phyloP scores from a whole-genome alignment of 2,888 invertebrate genomes.

The Nomada goodeniana region DNA sequence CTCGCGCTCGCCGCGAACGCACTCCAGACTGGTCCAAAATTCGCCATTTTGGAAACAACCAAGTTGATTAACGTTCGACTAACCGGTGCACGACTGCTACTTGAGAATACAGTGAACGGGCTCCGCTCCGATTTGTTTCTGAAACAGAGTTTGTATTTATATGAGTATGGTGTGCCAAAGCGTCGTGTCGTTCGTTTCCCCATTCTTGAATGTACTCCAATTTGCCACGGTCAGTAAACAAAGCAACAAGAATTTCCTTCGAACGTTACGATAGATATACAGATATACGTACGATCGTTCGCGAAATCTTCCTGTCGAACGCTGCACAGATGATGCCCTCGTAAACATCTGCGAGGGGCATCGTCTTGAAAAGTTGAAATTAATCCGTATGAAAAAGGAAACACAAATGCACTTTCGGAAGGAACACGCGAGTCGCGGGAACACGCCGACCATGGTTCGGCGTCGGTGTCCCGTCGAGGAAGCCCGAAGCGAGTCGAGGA shows the following conservation, averaged over 20 bases:
- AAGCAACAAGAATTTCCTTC: too few relatives aligned
- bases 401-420: not conserved
- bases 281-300: not conserved
- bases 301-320: not conserved
- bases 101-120: not conserved
- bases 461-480: conserved; percentile 31
- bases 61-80: not conserved
- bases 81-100: not conserved
- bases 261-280: not conserved
- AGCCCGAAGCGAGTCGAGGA: conserved; percentile 55
- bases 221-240: not conserved
- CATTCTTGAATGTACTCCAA: too few relatives aligned
- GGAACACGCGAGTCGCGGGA: not conserved
- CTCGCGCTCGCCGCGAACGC: not conserved
- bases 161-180: too few relatives aligned
- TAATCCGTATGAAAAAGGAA: not conserved
- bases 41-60: not conserved
- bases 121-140: not conserved
- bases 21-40: not conserved
- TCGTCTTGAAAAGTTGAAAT: not conserved
- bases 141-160: not conserved
- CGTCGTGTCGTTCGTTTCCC: too few relatives aligned
- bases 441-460: not conserved
- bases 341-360: conserved; percentile 11
- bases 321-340: too few relatives aligned